Evolutionary conservation across 2,797 vertebrate species (phyloP).

Genomic region (Platalea minor): DNA sequence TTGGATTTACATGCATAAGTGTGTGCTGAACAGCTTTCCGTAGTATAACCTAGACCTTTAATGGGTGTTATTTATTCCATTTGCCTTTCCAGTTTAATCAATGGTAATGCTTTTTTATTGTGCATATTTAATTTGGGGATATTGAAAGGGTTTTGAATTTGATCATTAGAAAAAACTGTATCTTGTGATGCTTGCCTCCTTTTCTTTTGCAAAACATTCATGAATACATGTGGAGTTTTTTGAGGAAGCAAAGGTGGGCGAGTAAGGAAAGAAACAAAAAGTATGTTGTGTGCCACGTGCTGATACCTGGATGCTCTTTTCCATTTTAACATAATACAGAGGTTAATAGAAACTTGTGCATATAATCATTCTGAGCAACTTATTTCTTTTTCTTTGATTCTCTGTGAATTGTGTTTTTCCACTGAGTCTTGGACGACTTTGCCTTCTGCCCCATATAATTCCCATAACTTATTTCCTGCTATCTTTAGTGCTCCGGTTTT

Average conservation of each 20-base stretch:
- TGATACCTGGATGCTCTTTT: background rate
- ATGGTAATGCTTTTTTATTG: background rate
- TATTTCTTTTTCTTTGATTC: background rate
- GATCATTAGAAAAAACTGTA: background rate
- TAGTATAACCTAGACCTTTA: background rate
- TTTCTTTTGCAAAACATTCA: background rate
- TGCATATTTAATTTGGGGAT: background rate
- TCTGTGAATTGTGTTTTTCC: background rate
- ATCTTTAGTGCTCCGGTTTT: background rate
- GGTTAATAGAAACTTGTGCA: background rate
- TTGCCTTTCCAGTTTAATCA: background rate
- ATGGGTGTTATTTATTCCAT: background rate
- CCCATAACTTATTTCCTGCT: background rate
- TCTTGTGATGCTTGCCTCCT: background rate
- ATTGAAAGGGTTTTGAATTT: background rate
- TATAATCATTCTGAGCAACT: background rate
- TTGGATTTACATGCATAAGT: slow-evolving; percentile 9
- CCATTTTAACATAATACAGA: background rate
- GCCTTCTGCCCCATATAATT: background rate
- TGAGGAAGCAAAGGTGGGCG: background rate
- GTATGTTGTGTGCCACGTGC: background rate
- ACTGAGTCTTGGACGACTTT: background rate
- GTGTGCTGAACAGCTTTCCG: background rate
- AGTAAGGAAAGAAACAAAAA: background rate
- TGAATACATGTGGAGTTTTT: background rate